These are phyloP conservation scores for Channallabes apus DNA, from an alignment of 2,797 vertebrate genomes.

Conservation along the genomic window DNA sequence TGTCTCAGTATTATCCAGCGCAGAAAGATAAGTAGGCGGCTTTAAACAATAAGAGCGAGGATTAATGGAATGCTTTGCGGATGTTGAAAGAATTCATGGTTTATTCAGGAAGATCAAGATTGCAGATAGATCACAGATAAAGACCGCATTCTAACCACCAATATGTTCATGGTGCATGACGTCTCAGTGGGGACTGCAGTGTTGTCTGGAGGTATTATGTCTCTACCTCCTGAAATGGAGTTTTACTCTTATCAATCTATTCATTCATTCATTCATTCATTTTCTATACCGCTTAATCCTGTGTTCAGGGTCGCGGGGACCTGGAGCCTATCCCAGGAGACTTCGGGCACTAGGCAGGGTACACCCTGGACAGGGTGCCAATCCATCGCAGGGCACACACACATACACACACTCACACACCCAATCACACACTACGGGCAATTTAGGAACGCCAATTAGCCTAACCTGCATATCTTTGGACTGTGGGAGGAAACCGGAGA, in stretches of 20 bases:
- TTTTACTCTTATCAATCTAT: slow-evolving; percentile 5
- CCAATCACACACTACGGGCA: too few relatives aligned
- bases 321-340: too few relatives aligned
- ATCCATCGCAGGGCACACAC: too few relatives aligned
- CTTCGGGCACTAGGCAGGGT: too few relatives aligned
- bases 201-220: slow-evolving; percentile 15
- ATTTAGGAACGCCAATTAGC: too few relatives aligned
- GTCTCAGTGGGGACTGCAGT: slow-evolving; percentile 31
- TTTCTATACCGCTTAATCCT: too few relatives aligned
- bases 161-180: slow-evolving; percentile 46
- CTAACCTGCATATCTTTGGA: too few relatives aligned
- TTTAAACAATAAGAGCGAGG: slow-evolving; percentile 52
- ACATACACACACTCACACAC: too few relatives aligned
- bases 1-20: slow-evolving; percentile 22
- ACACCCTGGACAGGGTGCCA: too few relatives aligned
- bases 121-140: slow-evolving; percentile 55
- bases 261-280: too few relatives aligned
- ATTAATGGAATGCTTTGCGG: slow-evolving; percentile 57
- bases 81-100: slow-evolving; percentile 53
- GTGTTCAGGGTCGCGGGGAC: too few relatives aligned
- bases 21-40: slow-evolving; percentile 47
- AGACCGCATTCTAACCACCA: slow-evolving; percentile 42
- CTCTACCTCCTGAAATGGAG: slow-evolving; percentile 24
- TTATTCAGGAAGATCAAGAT: slow-evolving; percentile 54
- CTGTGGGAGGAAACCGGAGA: too few relatives aligned